Percentiles rank a stretch among this genome's conserved stretches.
Conservation (phyloP, 2,888 invertebrate species). For the Scaptomyza parva region DNA sequence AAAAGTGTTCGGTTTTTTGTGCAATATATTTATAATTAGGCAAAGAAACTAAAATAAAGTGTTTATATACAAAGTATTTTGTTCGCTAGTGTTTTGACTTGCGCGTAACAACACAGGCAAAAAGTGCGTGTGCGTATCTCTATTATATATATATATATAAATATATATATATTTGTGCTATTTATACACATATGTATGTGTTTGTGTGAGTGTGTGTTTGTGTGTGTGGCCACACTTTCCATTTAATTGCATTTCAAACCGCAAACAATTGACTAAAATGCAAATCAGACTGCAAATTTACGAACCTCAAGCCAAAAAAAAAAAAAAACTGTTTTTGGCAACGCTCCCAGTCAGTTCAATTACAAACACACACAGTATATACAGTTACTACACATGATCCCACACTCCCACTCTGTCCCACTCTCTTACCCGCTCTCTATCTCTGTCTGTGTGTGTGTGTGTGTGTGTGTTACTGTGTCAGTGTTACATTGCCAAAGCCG, state of each 20-base stretch:
- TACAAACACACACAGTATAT: slow-evolving; percentile 3
- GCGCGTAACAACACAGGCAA: slow-evolving; percentile 34
- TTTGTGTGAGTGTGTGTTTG: neutral
- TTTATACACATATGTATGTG: slow-evolving; percentile 1
- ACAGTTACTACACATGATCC: neutral
- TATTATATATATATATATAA: neutral
- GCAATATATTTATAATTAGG: neutral
- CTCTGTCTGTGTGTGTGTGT: slow-evolving; percentile 30
- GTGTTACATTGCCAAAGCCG: slow-evolving; percentile 77
- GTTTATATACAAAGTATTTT: slow-evolving; percentile 38
- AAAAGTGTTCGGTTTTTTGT: slow-evolving; percentile 14
- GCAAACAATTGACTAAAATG: slow-evolving; percentile 51
- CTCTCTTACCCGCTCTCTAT: neutral
- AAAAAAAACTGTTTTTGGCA: slow-evolving; percentile 35
- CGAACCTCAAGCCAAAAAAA: slow-evolving; percentile 16
- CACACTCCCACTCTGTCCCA: slow-evolving; percentile 7
- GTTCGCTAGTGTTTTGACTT: slow-evolving; percentile 43
- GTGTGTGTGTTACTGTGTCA: slow-evolving; percentile 67
- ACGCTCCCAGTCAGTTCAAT: slow-evolving; percentile 1
- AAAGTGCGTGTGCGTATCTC: slow-evolving; percentile 19
- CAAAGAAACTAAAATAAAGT: slow-evolving; percentile 4
- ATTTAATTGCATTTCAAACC: slow-evolving; percentile 41
- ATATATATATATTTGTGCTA: slow-evolving; percentile 1
- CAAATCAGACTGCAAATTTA: slow-evolving; percentile 48
- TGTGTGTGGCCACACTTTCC: slow-evolving; percentile 30